Conservation (phyloP, 2,888 invertebrate genomes). For the Caradrina clavipalpis region DNA sequence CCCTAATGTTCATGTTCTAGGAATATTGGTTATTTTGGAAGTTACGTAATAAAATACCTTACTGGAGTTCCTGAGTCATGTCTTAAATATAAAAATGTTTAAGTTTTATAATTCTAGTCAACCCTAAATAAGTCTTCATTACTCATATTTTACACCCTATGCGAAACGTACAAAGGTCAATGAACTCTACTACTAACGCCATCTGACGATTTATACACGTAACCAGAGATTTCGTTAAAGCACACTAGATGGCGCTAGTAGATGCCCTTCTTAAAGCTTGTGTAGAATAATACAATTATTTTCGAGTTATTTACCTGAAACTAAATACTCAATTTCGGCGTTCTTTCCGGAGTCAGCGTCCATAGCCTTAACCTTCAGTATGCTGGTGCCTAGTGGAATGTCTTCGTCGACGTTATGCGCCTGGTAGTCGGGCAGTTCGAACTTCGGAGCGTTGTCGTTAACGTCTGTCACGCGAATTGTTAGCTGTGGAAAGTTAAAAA, state of each 20-base stretch:
- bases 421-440: slow-evolving; percentile 98
- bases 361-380: slow-evolving; percentile 98
- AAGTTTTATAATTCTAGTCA: background rate
- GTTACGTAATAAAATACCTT: background rate
- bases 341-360: slow-evolving; percentile 98
- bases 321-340: slow-evolving; percentile 98
- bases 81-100: background rate
- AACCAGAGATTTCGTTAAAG: background rate
- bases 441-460: slow-evolving; percentile 99
- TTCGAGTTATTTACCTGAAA: slow-evolving; percentile 87
- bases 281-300: background rate
- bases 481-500: slow-evolving; percentile 89
- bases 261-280: slow-evolving; percentile 2
- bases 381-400: slow-evolving; percentile 97
- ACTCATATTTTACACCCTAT: slow-evolving; percentile 16
- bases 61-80: background rate
- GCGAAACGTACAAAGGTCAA: slow-evolving; percentile 28
- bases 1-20: slow-evolving; percentile 9
- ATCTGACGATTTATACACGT: slow-evolving; percentile 40
- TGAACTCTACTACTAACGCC: slow-evolving; percentile 42
- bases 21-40: slow-evolving; percentile 2
- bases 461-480: slow-evolving; percentile 98
- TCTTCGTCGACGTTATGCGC: slow-evolving; percentile 99
- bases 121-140: background rate
- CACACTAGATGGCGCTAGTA: slow-evolving; percentile 66